Evolutionary conservation across 1,140 invertebrate species (phyloP).

Genomic region (Brachionus calyciflorus): DNA sequence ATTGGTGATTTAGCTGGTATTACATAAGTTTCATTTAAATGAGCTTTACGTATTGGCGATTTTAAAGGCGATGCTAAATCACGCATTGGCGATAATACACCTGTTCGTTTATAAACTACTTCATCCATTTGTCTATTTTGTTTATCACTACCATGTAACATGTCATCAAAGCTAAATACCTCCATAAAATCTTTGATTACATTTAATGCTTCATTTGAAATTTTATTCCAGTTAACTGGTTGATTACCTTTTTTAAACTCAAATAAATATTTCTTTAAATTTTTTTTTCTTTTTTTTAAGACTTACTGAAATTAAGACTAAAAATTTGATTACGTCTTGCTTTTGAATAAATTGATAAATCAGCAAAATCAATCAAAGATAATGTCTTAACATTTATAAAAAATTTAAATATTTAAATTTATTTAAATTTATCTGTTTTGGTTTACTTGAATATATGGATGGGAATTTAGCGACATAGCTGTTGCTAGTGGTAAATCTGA

Average conservation of each 20-base stretch:
- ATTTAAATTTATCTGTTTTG: neutral
- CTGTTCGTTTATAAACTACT: neutral
- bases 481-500: neutral
- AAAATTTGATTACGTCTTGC: neutral
- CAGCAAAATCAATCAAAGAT: constrained; percentile 16
- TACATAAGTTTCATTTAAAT: constrained; percentile 25
- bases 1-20: neutral
- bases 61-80: neutral
- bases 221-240: constrained; percentile 38
- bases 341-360: constrained; percentile 1
- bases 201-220: constrained; percentile 37
- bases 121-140: neutral
- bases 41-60: neutral
- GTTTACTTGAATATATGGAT: constrained; percentile 37
- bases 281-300: neutral
- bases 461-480: constrained; percentile 30
- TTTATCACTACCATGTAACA: neutral
- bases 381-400: constrained; percentile 5
- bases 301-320: constrained; percentile 7
- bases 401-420: neutral
- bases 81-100: neutral
- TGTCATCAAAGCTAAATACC: constrained; percentile 5
- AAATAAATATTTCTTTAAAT: neutral
- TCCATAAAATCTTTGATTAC: constrained; percentile 38
- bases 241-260: neutral